Conservation (phyloP, 53 echinoderm and acorn worm genomes). For the Actinopyga echinites region DNA sequence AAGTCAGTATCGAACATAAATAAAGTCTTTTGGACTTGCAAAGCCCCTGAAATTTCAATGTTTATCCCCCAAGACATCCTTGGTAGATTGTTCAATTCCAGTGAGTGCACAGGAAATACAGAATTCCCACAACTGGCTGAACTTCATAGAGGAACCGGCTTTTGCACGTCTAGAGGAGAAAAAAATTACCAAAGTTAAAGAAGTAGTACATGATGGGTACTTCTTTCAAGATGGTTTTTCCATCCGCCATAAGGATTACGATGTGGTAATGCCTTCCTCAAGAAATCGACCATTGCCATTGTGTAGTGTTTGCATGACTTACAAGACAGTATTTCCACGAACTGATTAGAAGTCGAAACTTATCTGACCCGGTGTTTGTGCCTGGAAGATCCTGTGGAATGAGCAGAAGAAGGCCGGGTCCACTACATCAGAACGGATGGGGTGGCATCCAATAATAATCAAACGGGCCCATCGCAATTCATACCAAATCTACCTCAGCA, state of each 20-base stretch:
- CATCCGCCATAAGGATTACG: background rate
- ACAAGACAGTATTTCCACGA: background rate
- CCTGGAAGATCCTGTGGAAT: slow-evolving; percentile 30
- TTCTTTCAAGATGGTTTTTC: background rate
- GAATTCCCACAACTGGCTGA: background rate
- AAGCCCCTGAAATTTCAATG: no score
- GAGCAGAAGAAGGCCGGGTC: slow-evolving; percentile 19
- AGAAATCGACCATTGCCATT: background rate
- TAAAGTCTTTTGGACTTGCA: no score
- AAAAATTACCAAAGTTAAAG: background rate
- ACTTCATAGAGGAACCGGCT: background rate
- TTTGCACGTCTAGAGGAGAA: background rate
- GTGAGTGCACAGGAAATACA: background rate
- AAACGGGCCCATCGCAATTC: slow-evolving; percentile 41
- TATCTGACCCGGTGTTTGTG: background rate
- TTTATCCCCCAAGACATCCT: no score
- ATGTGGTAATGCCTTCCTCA: background rate
- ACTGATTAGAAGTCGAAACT: background rate
- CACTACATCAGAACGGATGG: slow-evolving; percentile 2
- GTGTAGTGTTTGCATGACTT: background rate
- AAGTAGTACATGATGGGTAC: background rate
- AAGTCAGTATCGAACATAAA: no score
- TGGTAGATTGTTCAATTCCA: no score
- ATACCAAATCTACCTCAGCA: slow-evolving; percentile 44
- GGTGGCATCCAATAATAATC: slow-evolving; percentile 57